These are phyloP conservation scores for Echinometra lucunter DNA, from an alignment of 53 echinoderm and acorn worm genomes.

Conservation along the genomic window DNA sequence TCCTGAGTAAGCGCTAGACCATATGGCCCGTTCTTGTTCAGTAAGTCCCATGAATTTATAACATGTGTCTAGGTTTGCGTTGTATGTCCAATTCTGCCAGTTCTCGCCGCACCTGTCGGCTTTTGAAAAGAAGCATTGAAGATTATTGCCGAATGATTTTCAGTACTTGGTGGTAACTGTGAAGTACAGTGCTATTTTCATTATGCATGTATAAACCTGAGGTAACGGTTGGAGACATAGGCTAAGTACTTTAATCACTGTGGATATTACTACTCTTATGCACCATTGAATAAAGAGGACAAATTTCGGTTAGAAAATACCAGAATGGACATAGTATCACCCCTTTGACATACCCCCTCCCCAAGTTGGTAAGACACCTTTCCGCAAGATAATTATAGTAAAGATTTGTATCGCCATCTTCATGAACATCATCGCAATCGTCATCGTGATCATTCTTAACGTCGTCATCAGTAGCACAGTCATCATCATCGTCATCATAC, in stretches of 20 bases:
- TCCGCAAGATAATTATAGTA: not conserved
- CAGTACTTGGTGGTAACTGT: not conserved
- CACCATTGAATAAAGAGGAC: not conserved
- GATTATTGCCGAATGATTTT: not conserved
- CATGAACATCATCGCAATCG: not conserved
- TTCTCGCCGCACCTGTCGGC: slow-evolving; percentile 60
- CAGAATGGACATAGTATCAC: not conserved
- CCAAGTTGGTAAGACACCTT: not conserved
- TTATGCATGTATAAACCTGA: no score
- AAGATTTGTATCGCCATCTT: no score
- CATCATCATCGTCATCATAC: not conserved
- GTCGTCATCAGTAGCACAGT: not conserved
- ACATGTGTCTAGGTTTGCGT: slow-evolving; percentile 67
- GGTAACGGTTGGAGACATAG: no score
- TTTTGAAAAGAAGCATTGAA: not conserved
- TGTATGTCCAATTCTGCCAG: slow-evolving; percentile 66
- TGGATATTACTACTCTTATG: no score
- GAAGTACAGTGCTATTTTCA: not conserved
- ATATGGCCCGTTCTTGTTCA: slow-evolving; percentile 50
- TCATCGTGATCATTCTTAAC: not conserved
- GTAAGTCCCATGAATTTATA: slow-evolving; percentile 65
- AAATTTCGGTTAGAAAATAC: not conserved
- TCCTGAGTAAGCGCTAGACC: slow-evolving; percentile 13
- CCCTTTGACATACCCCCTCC: not conserved
- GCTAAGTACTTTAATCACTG: no score